Evolutionary conservation across 2,888 invertebrate genomes (phyloP), one percentile per base, ranked within the genome.

Genomic region (Apodemia mormo): DNA sequence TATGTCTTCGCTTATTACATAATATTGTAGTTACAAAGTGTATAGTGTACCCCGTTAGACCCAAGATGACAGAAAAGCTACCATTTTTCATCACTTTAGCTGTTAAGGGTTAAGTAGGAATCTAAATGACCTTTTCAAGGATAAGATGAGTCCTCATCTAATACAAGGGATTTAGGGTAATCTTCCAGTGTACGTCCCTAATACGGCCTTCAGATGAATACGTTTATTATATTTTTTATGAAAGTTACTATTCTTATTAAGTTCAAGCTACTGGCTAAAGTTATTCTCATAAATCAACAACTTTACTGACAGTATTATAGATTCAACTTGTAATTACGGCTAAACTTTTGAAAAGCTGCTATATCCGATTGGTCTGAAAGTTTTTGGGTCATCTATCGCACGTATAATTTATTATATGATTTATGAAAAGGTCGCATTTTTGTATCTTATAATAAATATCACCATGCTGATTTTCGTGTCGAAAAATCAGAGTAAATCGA

Each of bases 91-190:
- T 52, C 52, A 7, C n/a, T n/a, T 7, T n/a, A 52, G 52, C 52
- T 52, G 52, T n/a, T 6, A 52, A 52, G 52, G 52, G 52, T 52
- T 52, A 52, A 30, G 58, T 30, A 30, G 8, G 58, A 58, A 58
- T 12, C 58, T 58, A 58, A 58, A 58, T 58, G 58, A 58, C 58
- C 30, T 58, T 58, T 58, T 58, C 58, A 58, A 58, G 58, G 58
- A 30, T 30, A 58, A 29, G 30, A 58, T 10, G 58, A 58, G 30
- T 58, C 58, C 12, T 58, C 58, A 58, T 58, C 30, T 58, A 58
- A 58, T 58, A 58, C 58, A 58, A 58, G 58, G 58, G 58, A 58
- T 58, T 58, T 30, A 58, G 30, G 2, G 30, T 58, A 58, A 58
- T 58, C 58, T 12, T 58, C 58, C 58, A 58, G 30, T 58, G 30